These are phyloP conservation scores for Suncus etruscus DNA, from an alignment of 2,113 vertebrate genomes.

Conservation along the genomic window DNA sequence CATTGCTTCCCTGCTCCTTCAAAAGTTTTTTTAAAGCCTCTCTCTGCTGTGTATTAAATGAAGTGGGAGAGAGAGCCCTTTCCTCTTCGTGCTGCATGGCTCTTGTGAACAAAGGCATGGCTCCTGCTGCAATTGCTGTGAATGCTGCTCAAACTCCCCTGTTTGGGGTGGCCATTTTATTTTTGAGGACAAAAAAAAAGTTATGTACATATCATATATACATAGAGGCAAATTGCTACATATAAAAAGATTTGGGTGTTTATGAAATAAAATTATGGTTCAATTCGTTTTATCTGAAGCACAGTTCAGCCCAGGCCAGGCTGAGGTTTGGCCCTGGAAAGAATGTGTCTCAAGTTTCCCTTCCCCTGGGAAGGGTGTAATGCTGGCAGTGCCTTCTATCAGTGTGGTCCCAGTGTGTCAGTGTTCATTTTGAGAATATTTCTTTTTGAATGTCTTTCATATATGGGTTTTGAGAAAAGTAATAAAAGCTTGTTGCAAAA, in stretches of 20 bases:
- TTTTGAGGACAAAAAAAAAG: conserved; percentile 66
- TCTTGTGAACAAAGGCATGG: conserved; percentile 81
- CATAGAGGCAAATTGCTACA: conserved; percentile 72
- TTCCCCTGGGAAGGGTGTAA: conserved; percentile 65
- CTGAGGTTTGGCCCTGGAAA: conserved; percentile 2
- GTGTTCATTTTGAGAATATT: conserved; percentile 68
- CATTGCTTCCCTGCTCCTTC: background rate
- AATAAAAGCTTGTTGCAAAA: conserved; percentile 86
- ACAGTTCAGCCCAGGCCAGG: conserved; percentile 60
- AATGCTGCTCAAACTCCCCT: conserved; percentile 88
- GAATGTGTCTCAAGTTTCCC: background rate
- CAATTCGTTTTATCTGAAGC: conserved; percentile 67
- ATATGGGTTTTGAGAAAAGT: conserved; percentile 79
- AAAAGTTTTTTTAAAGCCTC: background rate
- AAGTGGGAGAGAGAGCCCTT: background rate
- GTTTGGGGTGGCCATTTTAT: conserved; percentile 72
- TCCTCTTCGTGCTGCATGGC: conserved; percentile 79
- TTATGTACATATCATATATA: conserved; percentile 45
- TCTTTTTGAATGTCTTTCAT: conserved; percentile 78
- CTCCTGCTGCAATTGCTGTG: conserved; percentile 84
- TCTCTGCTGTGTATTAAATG: background rate
- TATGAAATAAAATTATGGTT: conserved; percentile 50
- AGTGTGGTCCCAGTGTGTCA: conserved; percentile 65
- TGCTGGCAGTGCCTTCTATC: conserved; percentile 87
- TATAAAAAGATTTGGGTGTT: conserved; percentile 64